Percentiles rank a stretch among this genome's conserved stretches.
Conservation (phyloP, 2,113 vertebrate genomes). For the Raja brachyura region DNA sequence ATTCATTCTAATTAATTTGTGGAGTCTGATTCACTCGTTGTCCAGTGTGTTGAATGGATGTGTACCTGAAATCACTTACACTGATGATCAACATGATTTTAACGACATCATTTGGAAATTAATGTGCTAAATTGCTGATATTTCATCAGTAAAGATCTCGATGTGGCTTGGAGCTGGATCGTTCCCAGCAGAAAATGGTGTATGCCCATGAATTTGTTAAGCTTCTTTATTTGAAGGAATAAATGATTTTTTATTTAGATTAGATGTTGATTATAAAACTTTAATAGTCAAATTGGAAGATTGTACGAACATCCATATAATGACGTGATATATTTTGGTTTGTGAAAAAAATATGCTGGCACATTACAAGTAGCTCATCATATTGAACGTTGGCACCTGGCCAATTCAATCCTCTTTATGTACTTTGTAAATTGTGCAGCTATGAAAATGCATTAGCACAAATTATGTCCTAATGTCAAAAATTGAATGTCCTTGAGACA, state of each 20-base stretch:
- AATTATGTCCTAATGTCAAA: neutral
- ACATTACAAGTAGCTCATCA: neutral
- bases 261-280: constrained; percentile 15
- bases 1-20: too few relatives aligned
- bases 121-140: neutral
- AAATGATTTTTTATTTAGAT: neutral
- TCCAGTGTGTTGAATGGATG: neutral
- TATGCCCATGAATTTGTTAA: neutral
- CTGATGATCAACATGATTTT: neutral
- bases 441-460: neutral
- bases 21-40: neutral
- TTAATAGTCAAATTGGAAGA: constrained; percentile 13
- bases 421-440: neutral
- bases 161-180: neutral
- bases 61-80: neutral
- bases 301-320: neutral
- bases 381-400: neutral
- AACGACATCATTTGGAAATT: neutral
- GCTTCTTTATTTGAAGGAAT: neutral
- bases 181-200: neutral
- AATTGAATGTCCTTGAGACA: neutral
- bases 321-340: neutral
- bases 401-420: neutral
- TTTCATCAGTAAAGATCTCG: neutral
- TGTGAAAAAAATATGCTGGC: neutral